Evolutionary conservation across 2,113 vertebrate genomes (phyloP).

Genomic region (Egretta garzetta): DNA sequence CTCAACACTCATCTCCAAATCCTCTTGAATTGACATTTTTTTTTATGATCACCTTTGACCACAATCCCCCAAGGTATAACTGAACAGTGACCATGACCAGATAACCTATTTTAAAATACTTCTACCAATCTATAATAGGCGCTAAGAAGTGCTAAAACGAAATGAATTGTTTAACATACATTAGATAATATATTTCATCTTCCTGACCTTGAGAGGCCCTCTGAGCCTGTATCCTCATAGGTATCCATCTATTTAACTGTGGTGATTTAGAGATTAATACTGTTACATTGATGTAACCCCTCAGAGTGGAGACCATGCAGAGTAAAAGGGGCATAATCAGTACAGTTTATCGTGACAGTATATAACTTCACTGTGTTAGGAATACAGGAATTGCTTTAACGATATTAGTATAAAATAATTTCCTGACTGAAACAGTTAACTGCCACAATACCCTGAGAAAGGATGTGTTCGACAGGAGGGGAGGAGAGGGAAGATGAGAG

Average conservation of each 20-base stretch:
- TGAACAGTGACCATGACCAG: not conserved
- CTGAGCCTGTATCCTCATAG: not conserved
- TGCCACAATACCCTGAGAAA: not conserved
- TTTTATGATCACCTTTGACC: not conserved
- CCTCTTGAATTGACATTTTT: not conserved
- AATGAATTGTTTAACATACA: not conserved
- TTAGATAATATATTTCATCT: not conserved
- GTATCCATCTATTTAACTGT: not conserved
- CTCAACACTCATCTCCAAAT: not conserved
- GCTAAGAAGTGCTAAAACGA: not conserved
- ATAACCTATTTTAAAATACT: not conserved
- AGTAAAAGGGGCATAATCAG: not conserved
- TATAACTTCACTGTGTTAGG: not conserved
- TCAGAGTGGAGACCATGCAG: not conserved
- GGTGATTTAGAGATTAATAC: not conserved
- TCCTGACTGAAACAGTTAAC: not conserved
- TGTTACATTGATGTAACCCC: not conserved
- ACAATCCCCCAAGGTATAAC: not conserved
- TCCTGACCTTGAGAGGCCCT: not conserved
- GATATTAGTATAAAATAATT: not conserved
- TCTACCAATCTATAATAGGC: not conserved
- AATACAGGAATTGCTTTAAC: not conserved
- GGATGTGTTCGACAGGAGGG: rapidly evolving
- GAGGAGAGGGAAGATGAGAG: not conserved
- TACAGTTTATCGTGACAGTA: not conserved